phyloP scores from a whole-genome alignment of 2,888 invertebrate genomes.

The Ligdia adustata region DNA sequence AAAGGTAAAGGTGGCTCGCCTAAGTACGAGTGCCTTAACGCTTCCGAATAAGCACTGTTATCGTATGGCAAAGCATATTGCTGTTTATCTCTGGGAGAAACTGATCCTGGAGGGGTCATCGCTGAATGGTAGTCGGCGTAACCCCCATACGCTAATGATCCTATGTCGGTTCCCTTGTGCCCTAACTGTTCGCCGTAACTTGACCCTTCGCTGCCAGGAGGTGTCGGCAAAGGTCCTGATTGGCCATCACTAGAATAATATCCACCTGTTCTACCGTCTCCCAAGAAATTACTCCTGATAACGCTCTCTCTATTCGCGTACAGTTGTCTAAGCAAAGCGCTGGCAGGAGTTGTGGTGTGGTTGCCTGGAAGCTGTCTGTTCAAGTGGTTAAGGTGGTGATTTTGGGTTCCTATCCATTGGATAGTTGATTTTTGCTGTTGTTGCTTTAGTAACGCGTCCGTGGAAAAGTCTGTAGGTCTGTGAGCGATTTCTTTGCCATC shows the following conservation, averaged over 20 bases:
- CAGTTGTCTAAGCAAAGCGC: slow-evolving; percentile 93
- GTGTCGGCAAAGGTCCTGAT: slow-evolving; percentile 92
- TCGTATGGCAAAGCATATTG: slow-evolving; percentile 82
- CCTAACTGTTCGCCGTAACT: slow-evolving; percentile 86
- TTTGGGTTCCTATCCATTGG: slow-evolving; percentile 96
- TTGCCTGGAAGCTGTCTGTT: slow-evolving; percentile 84
- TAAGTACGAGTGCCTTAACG: slow-evolving; percentile 82
- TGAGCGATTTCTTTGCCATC: slow-evolving; percentile 83
- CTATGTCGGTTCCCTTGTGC: slow-evolving; percentile 83
- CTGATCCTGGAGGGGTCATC: slow-evolving; percentile 98
- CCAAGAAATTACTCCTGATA: slow-evolving; percentile 92
- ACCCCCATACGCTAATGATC: slow-evolving; percentile 85
- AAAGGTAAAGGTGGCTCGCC: slow-evolving; percentile 87
- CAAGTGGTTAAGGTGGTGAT: slow-evolving; percentile 84
- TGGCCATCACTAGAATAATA: slow-evolving; percentile 85
- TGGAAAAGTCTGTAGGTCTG: slow-evolving; percentile 94
- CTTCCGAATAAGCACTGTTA: slow-evolving; percentile 86
- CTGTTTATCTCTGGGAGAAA: slow-evolving; percentile 95
- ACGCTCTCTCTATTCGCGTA: slow-evolving; percentile 98
- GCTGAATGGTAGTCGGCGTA: slow-evolving; percentile 94
- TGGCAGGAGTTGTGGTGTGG: slow-evolving; percentile 90
- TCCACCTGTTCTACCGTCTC: slow-evolving; percentile 75
- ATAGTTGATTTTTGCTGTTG: slow-evolving; percentile 91
- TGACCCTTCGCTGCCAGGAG: slow-evolving; percentile 94
- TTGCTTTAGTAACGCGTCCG: slow-evolving; percentile 92